Evolutionary conservation across 2,888 invertebrate genomes (phyloP).

Genomic region (Trissolcus brochymenae): DNA sequence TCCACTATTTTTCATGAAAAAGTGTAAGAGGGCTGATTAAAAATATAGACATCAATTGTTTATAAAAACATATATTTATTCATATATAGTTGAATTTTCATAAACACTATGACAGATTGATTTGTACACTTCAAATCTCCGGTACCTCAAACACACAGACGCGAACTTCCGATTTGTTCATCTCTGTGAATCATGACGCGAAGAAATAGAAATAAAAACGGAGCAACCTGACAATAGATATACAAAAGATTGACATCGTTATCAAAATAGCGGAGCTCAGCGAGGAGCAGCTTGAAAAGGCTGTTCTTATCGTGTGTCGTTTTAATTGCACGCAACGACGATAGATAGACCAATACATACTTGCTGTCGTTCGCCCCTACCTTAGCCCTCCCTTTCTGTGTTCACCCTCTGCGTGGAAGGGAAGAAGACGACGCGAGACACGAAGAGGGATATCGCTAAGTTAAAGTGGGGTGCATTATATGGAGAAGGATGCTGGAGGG

Average conservation of each 20-base stretch:
- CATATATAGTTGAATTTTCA: too few species aligned
- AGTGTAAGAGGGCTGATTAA: too few species aligned
- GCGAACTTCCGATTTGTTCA: too few species aligned
- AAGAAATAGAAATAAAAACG: too few species aligned
- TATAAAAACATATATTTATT: too few species aligned
- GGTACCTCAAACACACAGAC: too few species aligned
- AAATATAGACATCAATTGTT: too few species aligned
- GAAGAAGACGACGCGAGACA: slow-evolving; percentile 62
- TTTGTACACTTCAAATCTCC: too few species aligned
- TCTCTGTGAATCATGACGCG: too few species aligned
- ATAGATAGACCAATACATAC: not conserved
- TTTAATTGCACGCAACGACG: slow-evolving; percentile 17
- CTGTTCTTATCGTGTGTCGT: slow-evolving; percentile 4
- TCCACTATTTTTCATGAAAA: too few species aligned
- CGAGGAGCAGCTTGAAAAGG: not conserved
- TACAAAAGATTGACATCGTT: not conserved
- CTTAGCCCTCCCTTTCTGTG: slow-evolving; percentile 3
- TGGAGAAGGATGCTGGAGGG: slow-evolving; percentile 34
- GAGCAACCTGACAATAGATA: too few species aligned
- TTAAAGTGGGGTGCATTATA: slow-evolving; percentile 62
- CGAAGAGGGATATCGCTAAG: slow-evolving; percentile 66
- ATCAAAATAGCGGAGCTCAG: slow-evolving; percentile 3
- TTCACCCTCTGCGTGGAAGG: slow-evolving; percentile 45
- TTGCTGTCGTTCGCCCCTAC: slow-evolving; percentile 15
- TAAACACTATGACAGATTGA: too few species aligned